Percentiles rank a stretch among this genome's conserved stretches.
Conservation (phyloP, 2,797 vertebrate genomes). For the Chiloscyllium punctatum region DNA sequence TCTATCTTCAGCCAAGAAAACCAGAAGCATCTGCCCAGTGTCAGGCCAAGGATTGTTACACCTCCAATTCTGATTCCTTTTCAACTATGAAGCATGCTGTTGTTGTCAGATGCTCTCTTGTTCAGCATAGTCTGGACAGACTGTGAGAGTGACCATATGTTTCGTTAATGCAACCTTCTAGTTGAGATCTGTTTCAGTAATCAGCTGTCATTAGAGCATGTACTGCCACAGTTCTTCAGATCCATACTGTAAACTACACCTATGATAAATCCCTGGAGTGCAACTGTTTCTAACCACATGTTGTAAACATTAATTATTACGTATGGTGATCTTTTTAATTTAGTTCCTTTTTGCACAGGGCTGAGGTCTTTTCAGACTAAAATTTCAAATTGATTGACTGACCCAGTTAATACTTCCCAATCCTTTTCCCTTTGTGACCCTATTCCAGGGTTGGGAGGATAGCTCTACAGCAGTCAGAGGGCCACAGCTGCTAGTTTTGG, state of each 20-base stretch:
- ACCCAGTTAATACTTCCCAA: too few species aligned
- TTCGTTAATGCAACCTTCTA: neutral
- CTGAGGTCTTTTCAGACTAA: neutral
- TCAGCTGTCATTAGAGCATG: neutral
- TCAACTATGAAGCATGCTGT: conserved; percentile 4
- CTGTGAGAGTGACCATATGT: neutral
- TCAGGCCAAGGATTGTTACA: neutral
- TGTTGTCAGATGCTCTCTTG: conserved; percentile 1
- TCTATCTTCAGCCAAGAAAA: neutral
- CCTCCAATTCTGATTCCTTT: conserved; percentile 12
- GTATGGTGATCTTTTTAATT: too few species aligned
- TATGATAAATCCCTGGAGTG: neutral
- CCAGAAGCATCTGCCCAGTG: neutral
- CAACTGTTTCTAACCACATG: neutral
- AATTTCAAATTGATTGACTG: neutral
- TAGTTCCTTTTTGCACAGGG: neutral
- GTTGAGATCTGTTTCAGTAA: neutral
- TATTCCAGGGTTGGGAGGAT: too few species aligned
- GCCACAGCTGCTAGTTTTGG: too few species aligned
- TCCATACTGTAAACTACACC: neutral
- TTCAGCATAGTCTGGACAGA: neutral
- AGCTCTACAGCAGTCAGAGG: too few species aligned
- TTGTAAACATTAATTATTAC: neutral
- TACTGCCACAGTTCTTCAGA: neutral
- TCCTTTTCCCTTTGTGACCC: too few species aligned